A percentile compares a stretch with the other conserved stretches of the same genome.
phyloP scores from a whole-genome alignment of 2,888 invertebrate species.

The Druceiella hillmani region DNA sequence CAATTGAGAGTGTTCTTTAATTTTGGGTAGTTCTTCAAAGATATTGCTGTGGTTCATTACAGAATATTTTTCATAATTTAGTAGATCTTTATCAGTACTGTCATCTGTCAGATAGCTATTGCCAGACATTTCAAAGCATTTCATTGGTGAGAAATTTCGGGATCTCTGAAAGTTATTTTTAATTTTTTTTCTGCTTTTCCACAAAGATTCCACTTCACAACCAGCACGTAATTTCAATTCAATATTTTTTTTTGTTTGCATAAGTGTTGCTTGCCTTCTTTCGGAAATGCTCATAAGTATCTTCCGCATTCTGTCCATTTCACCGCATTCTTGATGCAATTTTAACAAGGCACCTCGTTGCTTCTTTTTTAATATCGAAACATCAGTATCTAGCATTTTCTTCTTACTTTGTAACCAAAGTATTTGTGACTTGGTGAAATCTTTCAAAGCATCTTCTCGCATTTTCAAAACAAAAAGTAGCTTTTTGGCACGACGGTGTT shows the following conservation, averaged over 20 bases:
- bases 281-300: slow-evolving; percentile 41
- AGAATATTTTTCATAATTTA: no score
- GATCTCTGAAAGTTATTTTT: slow-evolving; percentile 30
- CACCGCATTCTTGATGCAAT: slow-evolving; percentile 62
- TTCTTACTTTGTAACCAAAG: slow-evolving; percentile 47
- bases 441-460: slow-evolving; percentile 46
- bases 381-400: slow-evolving; percentile 42
- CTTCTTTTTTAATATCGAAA: slow-evolving; percentile 56
- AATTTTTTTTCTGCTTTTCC: slow-evolving; percentile 36
- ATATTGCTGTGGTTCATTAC: no score
- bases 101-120: no score
- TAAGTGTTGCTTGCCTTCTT: slow-evolving; percentile 39
- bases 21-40: no score
- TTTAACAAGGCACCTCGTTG: slow-evolving; percentile 60
- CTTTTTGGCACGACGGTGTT: slow-evolving; percentile 46
- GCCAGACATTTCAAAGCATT: slow-evolving; percentile 45
- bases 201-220: slow-evolving; percentile 37
- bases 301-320: slow-evolving; percentile 56
- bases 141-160: slow-evolving; percentile 35
- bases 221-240: slow-evolving; percentile 39
- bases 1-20: no score
- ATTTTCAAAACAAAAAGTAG: slow-evolving; percentile 44
- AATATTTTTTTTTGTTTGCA: slow-evolving; percentile 44
- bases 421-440: slow-evolving; percentile 48
- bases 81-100: no score